Conservation (phyloP, 2,113 vertebrate genomes). For the Limnothrissa miodon region DNA sequence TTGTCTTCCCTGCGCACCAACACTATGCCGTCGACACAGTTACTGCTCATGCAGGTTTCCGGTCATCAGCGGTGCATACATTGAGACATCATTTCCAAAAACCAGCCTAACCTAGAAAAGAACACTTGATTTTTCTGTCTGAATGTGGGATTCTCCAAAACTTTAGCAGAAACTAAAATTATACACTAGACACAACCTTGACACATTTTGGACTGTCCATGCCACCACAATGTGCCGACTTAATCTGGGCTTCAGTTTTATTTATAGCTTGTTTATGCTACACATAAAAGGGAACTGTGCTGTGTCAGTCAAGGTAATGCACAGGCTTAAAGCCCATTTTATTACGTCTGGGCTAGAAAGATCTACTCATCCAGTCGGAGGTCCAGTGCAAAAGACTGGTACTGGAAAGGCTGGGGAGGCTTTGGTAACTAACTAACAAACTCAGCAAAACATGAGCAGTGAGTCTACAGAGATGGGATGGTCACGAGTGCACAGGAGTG, state of each 20-base stretch:
- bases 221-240: neutral
- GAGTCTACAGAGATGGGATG: neutral
- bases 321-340: neutral
- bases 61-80: neutral
- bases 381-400: no score
- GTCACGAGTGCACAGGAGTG: no score
- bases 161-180: neutral
- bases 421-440: neutral
- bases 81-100: neutral
- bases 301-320: neutral
- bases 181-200: neutral
- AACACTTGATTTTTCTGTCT: neutral
- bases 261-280: neutral
- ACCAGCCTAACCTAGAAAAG: no score
- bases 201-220: neutral
- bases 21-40: neutral
- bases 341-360: neutral
- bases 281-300: neutral
- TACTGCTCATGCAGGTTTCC: neutral
- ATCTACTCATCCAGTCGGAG: no score
- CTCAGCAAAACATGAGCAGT: neutral
- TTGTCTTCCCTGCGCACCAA: no score
- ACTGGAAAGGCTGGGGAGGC: neutral
- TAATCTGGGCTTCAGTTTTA: neutral
- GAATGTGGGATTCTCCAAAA: neutral